Percentiles rank a stretch among this genome's conserved stretches.
Evolutionary conservation across 2,113 vertebrate species (phyloP).

Genomic region (Syngnathus floridae): DNA sequence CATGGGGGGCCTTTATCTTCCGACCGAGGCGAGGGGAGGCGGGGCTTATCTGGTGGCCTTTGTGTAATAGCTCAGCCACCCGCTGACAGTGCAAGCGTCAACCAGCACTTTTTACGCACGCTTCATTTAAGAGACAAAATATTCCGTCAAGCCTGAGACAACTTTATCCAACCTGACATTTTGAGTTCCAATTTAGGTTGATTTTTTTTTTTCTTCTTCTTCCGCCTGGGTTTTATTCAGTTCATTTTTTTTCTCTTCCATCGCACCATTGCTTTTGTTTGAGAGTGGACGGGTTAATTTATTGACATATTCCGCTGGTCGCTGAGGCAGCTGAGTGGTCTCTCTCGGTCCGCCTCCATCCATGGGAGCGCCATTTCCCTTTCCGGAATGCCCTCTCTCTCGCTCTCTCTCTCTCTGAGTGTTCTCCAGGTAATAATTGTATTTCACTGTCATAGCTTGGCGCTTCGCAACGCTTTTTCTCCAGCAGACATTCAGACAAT

Average conservation of each 20-base stretch:
- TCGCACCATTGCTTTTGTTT: background rate
- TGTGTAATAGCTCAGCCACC: slow-evolving; percentile 41
- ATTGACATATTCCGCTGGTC: background rate
- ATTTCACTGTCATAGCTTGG: slow-evolving; percentile 40
- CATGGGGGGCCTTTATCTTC: slow-evolving; percentile 48
- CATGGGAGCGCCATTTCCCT: slow-evolving; percentile 13
- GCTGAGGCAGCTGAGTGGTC: background rate
- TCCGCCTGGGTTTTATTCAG: background rate
- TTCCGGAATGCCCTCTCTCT: slow-evolving; percentile 11
- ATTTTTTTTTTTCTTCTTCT: background rate
- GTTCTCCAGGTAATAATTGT: slow-evolving; percentile 38
- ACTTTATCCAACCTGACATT: background rate
- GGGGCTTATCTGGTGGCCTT: slow-evolving; percentile 49
- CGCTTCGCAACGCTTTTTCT: slow-evolving; percentile 18
- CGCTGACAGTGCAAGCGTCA: slow-evolving; percentile 16
- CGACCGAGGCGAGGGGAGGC: slow-evolving; percentile 7
- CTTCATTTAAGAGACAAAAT: background rate
- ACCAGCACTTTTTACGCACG: slow-evolving; percentile 9
- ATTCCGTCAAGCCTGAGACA: background rate
- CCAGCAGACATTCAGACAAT: slow-evolving; percentile 24
- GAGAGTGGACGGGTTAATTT: slow-evolving; percentile 13
- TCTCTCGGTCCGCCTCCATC: slow-evolving; percentile 39
- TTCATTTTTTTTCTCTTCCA: background rate
- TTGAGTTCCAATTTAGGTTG: background rate
- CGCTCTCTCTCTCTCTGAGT: background rate